Evolutionary conservation across 2,888 invertebrate species (phyloP).

Genomic region (Coronaproctus castanopsis): DNA sequence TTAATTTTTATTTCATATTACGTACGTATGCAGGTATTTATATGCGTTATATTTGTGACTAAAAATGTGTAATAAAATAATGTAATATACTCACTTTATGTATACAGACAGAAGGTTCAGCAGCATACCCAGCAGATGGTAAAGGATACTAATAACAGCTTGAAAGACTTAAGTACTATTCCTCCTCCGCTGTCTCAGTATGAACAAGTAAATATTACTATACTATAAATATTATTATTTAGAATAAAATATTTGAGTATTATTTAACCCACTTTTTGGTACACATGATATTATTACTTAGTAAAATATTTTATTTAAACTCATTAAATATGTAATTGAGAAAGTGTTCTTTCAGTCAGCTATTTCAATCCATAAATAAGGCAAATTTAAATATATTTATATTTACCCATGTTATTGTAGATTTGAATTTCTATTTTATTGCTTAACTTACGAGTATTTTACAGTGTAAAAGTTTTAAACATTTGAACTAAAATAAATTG

Average conservation of each 20-base stretch:
- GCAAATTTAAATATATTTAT: no score
- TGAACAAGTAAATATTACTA: background rate
- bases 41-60: background rate
- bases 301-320: no score
- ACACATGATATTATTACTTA: background rate
- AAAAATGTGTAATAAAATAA: background rate
- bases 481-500: no score
- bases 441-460: no score
- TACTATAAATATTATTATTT: background rate
- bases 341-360: no score
- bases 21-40: no score
- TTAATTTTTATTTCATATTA: no score
- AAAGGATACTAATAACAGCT: conserved; percentile 70
- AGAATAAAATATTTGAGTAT: background rate
- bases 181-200: conserved; percentile 27
- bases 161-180: conserved; percentile 57
- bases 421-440: no score
- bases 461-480: no score
- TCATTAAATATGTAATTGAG: no score
- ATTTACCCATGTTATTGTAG: no score
- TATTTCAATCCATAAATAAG: no score
- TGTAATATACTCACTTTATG: conserved; percentile 19
- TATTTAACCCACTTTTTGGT: background rate
- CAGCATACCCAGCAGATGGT: conserved; percentile 87
- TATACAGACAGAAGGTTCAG: conserved; percentile 66